Conservation (phyloP, 2,888 invertebrate species). For the Athetis lepigone region DNA sequence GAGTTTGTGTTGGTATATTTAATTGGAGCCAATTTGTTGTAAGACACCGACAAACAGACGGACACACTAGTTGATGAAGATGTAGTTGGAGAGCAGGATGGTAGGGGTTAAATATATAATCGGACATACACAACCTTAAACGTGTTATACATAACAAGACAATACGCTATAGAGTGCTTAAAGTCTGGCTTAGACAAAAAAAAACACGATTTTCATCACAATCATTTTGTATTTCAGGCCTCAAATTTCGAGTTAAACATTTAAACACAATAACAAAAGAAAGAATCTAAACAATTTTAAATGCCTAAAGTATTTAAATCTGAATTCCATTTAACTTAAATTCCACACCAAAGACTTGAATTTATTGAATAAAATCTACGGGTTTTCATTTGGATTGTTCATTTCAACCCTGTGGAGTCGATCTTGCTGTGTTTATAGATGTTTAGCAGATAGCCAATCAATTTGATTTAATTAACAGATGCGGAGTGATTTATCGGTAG, state of each 20-base stretch:
- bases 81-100: no score
- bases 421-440: background rate
- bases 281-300: conserved; percentile 9
- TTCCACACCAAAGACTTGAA: conserved; percentile 18
- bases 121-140: no score
- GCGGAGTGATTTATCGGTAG: conserved; percentile 23
- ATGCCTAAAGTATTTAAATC: background rate
- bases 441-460: conserved; percentile 21
- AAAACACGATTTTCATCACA: no score
- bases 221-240: background rate
- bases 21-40: no score
- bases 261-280: background rate
- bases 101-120: no score
- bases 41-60: no score
- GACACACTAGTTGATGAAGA: no score
- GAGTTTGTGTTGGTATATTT: no score
- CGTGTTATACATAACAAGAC: no score
- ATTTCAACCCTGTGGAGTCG: background rate
- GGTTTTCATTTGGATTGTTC: conserved; percentile 2
- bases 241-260: background rate
- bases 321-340: conserved; percentile 2
- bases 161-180: no score
- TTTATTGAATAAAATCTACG: background rate
- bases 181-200: no score
- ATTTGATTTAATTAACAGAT: conserved; percentile 35